Evolutionary conservation across 2,113 vertebrate species (phyloP), one percentile per base, ranked within the genome.

Genomic region (Nymphicus hollandicus): DNA sequence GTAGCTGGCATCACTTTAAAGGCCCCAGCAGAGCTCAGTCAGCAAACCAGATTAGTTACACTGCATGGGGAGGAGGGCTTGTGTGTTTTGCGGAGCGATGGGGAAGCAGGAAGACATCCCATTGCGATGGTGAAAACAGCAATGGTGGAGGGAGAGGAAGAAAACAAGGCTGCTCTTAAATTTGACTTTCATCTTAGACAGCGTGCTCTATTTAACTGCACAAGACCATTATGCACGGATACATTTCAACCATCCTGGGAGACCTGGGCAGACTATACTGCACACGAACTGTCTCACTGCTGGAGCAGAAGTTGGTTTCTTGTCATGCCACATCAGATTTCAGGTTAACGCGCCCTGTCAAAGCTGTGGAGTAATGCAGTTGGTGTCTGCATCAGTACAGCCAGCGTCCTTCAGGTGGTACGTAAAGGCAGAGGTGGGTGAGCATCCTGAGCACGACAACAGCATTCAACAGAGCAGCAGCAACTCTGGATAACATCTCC

Each of bases 1-100:
- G 93, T 35, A 86, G 88, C 86, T 96, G 93, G 95, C 95, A 96
- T 7, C 84, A 81, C 95, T 96, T 97, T 94, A 96, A 97, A 94
- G 95, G 88, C 80, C 88, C 69, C 4, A 3, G 92, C 86, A 95
- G 91, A 95, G 86, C 93, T 86, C 92, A 89, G 91, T 93, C 94
- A 90, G 93, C 77, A 96, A 86, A 94, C 73, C 86, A 91, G 90
- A 96, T 97, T 96, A 93, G 95, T 92, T 93, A 92, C 86, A 94
- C 60, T 49, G 16, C 0, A 1, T 31, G 35, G 60, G 72, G 81
- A 92, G 65, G 77, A 90, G 22, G 69, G 64, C 50, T 66, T 50
- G 41, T 84, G 64, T 14, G 13, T 91, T 93, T 55, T 72, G 86
- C 89, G 91, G 46, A 93, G 83, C 0, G 0, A 46, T 2, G 20